Conservation (phyloP, 2,888 invertebrate genomes). For the Sialis fuliginosa region DNA sequence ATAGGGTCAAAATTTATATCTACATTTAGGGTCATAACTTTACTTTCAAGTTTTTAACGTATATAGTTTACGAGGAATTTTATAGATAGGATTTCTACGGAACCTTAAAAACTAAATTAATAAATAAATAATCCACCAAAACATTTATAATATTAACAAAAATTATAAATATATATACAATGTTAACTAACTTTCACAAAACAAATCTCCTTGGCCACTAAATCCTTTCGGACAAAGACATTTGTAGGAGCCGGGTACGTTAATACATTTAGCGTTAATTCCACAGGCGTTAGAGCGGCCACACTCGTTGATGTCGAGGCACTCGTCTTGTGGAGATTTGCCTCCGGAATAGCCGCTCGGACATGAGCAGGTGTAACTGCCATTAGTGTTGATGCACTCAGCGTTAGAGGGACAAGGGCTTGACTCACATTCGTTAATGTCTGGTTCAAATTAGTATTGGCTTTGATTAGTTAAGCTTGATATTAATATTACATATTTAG, state of each 20-base stretch:
- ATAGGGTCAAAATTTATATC: too few species aligned
- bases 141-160: neutral
- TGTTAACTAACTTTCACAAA: constrained; percentile 55
- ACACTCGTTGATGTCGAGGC: constrained; percentile 61
- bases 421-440: constrained; percentile 55
- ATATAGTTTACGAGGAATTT: too few species aligned
- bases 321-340: constrained; percentile 32
- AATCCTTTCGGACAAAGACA: constrained; percentile 62
- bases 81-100: too few species aligned
- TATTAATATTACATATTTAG: too few species aligned
- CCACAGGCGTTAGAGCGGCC: constrained; percentile 47
- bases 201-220: constrained; percentile 53
- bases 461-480: too few species aligned
- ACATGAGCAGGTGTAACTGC: constrained; percentile 60
- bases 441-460: constrained; percentile 20
- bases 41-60: too few species aligned
- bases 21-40: too few species aligned
- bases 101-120: too few species aligned
- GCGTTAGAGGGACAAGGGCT: constrained; percentile 53
- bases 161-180: constrained; percentile 6
- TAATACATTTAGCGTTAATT: constrained; percentile 61
- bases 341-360: constrained; percentile 48
- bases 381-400: constrained; percentile 55
- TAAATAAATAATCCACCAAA: neutral
- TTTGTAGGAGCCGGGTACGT: constrained; percentile 62